These are phyloP conservation scores for Aplysina aerophoba DNA, from an alignment of 37 sponge, comb jelly and placozoan species.

Conservation along the genomic window DNA sequence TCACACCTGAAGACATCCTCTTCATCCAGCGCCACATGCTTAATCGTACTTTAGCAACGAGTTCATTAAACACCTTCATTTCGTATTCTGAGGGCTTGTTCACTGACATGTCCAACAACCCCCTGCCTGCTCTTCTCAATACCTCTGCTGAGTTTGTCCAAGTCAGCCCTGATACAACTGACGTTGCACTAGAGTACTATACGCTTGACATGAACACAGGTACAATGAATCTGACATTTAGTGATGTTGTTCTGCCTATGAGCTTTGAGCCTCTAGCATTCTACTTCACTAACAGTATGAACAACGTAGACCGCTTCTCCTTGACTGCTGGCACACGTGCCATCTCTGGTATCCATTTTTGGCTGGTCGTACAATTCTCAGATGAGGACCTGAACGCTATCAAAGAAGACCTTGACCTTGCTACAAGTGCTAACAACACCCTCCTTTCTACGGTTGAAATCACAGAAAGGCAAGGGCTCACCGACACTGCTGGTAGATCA, in stretches of 20 bases:
- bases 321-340: constrained; percentile 69
- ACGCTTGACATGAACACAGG: constrained; percentile 84
- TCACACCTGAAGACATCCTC: constrained; percentile 69
- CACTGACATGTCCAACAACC: constrained; percentile 76
- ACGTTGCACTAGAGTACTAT: constrained; percentile 48
- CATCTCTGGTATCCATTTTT: constrained; percentile 56
- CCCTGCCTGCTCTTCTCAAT: constrained; percentile 44
- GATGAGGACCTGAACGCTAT: constrained; percentile 78
- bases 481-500: constrained; percentile 46
- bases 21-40: constrained; percentile 56
- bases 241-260: constrained; percentile 57
- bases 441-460: constrained; percentile 54
- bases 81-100: constrained; percentile 69
- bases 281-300: constrained; percentile 37
- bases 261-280: constrained; percentile 66
- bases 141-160: constrained; percentile 40
- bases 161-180: constrained; percentile 36
- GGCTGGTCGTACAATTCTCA: constrained; percentile 57
- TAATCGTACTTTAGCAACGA: constrained; percentile 34
- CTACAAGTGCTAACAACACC: constrained; percentile 69
- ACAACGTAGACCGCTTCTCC: constrained; percentile 39
- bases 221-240: constrained; percentile 77
- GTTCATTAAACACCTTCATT: constrained; percentile 30
- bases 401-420: constrained; percentile 67
- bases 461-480: constrained; percentile 13